Evolutionary conservation across 1,140 invertebrate species (phyloP).

Genomic region (Neodiprion pinetum): DNA sequence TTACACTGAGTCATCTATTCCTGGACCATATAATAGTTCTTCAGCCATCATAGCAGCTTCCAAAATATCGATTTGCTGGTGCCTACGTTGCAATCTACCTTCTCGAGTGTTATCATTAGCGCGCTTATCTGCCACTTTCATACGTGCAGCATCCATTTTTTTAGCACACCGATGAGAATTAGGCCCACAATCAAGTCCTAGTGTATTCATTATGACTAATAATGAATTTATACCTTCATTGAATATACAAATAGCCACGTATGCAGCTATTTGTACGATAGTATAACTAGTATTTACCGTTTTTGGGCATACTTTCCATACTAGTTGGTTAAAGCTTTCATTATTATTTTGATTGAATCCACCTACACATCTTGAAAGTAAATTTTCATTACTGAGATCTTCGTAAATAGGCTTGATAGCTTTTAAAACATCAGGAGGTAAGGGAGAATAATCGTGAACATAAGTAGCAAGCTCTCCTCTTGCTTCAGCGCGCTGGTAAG

Average conservation of each 20-base stretch:
- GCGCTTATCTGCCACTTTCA: no score
- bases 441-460: slow-evolving; percentile 9
- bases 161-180: no score
- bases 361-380: slow-evolving; percentile 29
- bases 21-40: no score
- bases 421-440: slow-evolving; percentile 15
- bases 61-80: no score
- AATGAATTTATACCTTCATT: background rate
- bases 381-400: slow-evolving; percentile 21
- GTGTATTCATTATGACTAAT: no score
- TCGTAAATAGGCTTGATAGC: slow-evolving; percentile 33
- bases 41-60: no score
- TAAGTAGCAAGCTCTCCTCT: slow-evolving; percentile 21
- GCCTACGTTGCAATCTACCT: no score
- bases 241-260: background rate
- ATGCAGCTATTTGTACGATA: background rate
- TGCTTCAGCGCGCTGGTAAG: slow-evolving; percentile 28
- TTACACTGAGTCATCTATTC: no score
- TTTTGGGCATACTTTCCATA: slow-evolving; percentile 36
- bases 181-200: no score
- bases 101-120: no score
- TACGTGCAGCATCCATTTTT: no score
- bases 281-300: background rate
- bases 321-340: slow-evolving; percentile 33
- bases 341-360: slow-evolving; percentile 34